Evolutionary conservation across 1,140 invertebrate species (phyloP), one percentile per base, ranked within the genome.

Genomic region (Harpegnathos saltator): DNA sequence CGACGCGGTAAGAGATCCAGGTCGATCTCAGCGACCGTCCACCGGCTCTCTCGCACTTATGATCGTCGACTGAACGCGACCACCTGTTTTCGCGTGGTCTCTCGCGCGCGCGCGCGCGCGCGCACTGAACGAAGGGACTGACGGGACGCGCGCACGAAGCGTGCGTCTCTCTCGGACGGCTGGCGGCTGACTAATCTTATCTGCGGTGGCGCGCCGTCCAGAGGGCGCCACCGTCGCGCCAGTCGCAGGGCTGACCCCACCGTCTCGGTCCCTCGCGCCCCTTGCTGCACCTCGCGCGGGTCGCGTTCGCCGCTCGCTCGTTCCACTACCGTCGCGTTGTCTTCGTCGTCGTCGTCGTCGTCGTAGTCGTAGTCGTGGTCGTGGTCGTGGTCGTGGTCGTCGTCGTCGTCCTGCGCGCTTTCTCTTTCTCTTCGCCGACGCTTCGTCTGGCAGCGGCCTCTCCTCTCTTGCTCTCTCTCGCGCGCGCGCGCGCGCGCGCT

Each of bases 161-260:
- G 78, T 85, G 73, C 89, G 72, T 88, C 91, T 75, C 90, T 84
- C 85, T 90, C 90, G 90, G 75, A 88, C 89, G 92, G 84, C 90
- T 91, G 72, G 86, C 89, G 91, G 92, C 89, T 84, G 89, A 94
- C 92, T 93, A 90, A 91, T 87, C 86, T 86, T 77, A 92, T 89
- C 89, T 93, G 92, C 85, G 61, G 61, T 48, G 52, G 68, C 71
- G 84, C 61, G 59, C 90, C 92, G 88, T 62, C 44, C 80, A 90
- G 93, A 85, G 91, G 92, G 93, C 93, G 90, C 89, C 90, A 89
- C 81, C 71, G 59, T 84, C 77, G 59, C 24, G 4, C 75, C n/a
- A n/a, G n/a, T n/a, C n/a, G n/a, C n/a, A 56, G 17, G 77, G 72
- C 68, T 77, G 75, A 82, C 77, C 85, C 83, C 66, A 66, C 71